phyloP scores from a whole-genome alignment of 2,113 vertebrate species.

The Pteronura brasiliensis region DNA sequence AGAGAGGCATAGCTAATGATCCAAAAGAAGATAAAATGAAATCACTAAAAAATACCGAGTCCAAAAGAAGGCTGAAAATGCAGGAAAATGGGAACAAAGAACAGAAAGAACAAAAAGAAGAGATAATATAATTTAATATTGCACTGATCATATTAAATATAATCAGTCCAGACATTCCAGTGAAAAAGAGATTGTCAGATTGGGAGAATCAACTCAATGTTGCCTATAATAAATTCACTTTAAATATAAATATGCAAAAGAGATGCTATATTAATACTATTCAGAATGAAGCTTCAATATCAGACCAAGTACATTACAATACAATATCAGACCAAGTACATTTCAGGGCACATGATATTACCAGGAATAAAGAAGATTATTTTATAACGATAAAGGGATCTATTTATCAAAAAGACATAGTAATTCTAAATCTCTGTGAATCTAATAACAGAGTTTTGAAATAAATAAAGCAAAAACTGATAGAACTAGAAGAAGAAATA shows the following conservation, averaged over 20 bases:
- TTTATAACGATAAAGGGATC: neutral
- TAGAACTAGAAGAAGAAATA: neutral
- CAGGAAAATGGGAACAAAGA: neutral
- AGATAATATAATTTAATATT: neutral
- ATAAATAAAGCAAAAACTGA: neutral
- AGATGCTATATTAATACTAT: neutral
- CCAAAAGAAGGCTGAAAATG: neutral
- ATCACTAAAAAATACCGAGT: neutral
- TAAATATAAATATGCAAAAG: neutral
- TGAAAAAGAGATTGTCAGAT: neutral
- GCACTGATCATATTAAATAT: neutral
- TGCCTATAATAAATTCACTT: neutral
- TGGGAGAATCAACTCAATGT: neutral
- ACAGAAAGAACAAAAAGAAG: neutral
- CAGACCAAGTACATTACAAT: neutral
- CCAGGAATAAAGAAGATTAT: neutral
- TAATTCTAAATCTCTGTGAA: neutral
- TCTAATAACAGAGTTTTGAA: slow-evolving; percentile 7
- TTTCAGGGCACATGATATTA: neutral
- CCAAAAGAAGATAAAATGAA: neutral
- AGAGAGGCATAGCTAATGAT: neutral
- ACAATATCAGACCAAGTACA: neutral
- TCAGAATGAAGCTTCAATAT: neutral
- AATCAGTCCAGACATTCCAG: neutral
- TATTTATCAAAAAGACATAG: neutral